phyloP scores from a whole-genome alignment of 1,140 invertebrate genomes.

The Hypothenemus hampei region DNA sequence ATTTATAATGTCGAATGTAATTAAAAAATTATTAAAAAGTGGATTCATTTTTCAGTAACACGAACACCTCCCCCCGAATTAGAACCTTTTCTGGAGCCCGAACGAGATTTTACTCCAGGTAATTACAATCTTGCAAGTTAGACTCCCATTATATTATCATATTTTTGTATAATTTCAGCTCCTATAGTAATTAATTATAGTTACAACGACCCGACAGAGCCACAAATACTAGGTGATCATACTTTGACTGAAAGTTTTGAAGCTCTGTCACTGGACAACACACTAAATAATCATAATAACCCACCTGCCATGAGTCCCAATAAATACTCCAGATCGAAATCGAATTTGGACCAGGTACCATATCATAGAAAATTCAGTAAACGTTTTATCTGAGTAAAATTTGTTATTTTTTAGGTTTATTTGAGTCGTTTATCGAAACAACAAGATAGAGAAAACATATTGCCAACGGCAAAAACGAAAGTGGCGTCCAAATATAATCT shows the following conservation, averaged over 20 bases:
- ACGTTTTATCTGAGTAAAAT: background rate
- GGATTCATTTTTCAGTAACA: conserved; percentile 30
- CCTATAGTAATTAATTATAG: conserved; percentile 6
- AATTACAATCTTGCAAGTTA: background rate
- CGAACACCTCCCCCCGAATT: conserved; percentile 39
- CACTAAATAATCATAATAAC: conserved; percentile 36
- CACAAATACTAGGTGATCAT: conserved; percentile 37
- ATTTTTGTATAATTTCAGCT: conserved; percentile 2
- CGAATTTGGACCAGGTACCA: conserved; percentile 42
- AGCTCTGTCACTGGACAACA: conserved; percentile 41
- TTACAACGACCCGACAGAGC: conserved; percentile 36
- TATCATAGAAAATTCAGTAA: background rate
- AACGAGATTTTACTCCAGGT: conserved; percentile 31
- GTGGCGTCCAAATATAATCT: conserved; percentile 26
- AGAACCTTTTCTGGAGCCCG: conserved; percentile 34
- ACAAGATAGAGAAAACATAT: conserved; percentile 37
- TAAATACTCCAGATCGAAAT: conserved; percentile 43
- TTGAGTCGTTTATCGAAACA: conserved; percentile 30
- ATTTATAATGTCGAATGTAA: background rate
- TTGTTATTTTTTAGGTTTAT: conserved; percentile 26
- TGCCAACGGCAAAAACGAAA: conserved; percentile 34
- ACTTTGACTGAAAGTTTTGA: conserved; percentile 37
- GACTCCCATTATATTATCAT: background rate
- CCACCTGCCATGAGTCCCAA: conserved; percentile 30
- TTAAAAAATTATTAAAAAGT: conserved; percentile 3